phyloP scores from a whole-genome alignment of 2,888 invertebrate genomes.

The Rhynchonema sp. region DNA sequence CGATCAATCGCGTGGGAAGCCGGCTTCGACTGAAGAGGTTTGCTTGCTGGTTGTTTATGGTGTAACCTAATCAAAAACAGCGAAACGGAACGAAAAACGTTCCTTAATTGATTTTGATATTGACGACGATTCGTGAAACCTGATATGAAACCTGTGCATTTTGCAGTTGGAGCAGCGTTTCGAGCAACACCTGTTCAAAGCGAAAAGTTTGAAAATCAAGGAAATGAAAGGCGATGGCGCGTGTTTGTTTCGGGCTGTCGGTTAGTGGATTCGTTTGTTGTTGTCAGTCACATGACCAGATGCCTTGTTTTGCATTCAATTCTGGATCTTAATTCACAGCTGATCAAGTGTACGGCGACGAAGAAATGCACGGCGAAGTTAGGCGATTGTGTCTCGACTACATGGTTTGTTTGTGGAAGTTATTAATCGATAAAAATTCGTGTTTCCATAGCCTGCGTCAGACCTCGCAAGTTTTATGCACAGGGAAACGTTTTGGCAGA shows the following conservation, averaged over 20 bases:
- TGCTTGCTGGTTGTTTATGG: not conserved
- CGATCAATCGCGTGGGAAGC: not conserved
- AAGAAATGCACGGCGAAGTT: constrained; percentile 64
- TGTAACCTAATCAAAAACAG: not conserved
- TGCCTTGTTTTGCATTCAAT: not conserved
- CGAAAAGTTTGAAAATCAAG: constrained; percentile 55
- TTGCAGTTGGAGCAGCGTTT: constrained; percentile 47
- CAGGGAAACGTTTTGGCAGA: no score
- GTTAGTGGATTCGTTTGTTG: constrained; percentile 21
- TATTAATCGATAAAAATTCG: no score
- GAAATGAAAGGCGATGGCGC: constrained; percentile 71
- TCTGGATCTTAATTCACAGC: constrained; percentile 32
- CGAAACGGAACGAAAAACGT: not conserved
- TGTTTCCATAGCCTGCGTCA: no score
- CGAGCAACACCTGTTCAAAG: constrained; percentile 45
- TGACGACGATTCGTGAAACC: not conserved
- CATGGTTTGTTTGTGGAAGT: no score
- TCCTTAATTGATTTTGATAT: not conserved
- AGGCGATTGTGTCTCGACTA: constrained; percentile 71
- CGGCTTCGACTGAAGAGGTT: not conserved
- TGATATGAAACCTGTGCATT: not conserved
- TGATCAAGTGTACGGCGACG: constrained; percentile 70
- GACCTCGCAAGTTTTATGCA: no score
- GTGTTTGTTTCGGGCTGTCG: constrained; percentile 63
- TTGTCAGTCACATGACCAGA: not conserved